Base-by-base conservation (phyloP, 2,888 invertebrate species). In the Pocota personata region DNA sequence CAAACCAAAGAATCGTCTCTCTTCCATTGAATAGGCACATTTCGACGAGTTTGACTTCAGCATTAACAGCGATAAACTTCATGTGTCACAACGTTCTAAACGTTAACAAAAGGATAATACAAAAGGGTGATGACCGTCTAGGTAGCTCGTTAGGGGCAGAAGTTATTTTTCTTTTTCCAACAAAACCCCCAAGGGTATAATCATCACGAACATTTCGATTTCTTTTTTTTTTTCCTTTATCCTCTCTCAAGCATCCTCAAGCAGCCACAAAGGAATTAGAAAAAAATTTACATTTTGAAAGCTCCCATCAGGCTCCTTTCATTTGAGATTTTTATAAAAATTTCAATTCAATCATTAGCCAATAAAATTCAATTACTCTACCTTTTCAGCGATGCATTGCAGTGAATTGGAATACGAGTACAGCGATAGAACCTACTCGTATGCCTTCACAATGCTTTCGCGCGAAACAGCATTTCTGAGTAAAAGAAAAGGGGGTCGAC, bases 261-360 rank as follows among this genome's bases (percentile, higher is more conserved):
- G 32, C 21, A n/a, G 27, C 48, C 57, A 35, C 35, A 50, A 21
- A 48, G 50, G 72, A 50, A 60, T 72, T 46, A 35, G n/a, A 10
- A 24, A n/a, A 32, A 16, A 58, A 50, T 76, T 67, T 76, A 58
- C 66, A 67, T 76, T 16, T 35, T 27, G 14, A 66, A 66, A 24
- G 24, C 12, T n/a, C 37, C 27, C 35, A 10, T 16, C 32, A 32
- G 14, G 32, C 24, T 35, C 21, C 57, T 32, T 37, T 16, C 4
- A 40, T 19, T 21, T 40, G 7, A 14, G 40, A 48, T 19, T 58
- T 37, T 21, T 21, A 37, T 58, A 52, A 37, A 62, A 43, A 64
- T 3, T 24, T 30, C 30, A 32, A 60, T 64, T 43, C 40, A 62
- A 73, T 73, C 62, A 64, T 55, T 64, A 64, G 52, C 62, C 52